phyloP scores from a whole-genome alignment of 2,797 vertebrate species.

The Pseudochirops corinnae region DNA sequence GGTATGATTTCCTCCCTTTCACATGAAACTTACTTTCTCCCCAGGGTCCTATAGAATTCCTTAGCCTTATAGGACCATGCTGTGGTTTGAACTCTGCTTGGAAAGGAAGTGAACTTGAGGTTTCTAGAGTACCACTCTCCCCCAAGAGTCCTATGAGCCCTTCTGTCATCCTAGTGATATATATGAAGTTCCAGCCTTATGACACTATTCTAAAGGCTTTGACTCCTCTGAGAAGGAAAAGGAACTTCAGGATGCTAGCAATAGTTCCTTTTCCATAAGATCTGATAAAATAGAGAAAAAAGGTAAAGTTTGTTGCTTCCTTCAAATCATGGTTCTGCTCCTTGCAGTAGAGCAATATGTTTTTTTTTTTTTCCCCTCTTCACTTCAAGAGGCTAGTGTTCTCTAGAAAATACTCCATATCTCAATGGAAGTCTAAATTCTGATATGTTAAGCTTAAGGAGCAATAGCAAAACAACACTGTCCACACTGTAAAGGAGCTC shows the following conservation, averaged over 20 bases:
- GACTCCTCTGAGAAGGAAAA: background rate
- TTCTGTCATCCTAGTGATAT: background rate
- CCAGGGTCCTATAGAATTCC: background rate
- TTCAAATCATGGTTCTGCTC: background rate
- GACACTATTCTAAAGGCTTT: background rate
- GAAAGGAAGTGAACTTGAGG: background rate
- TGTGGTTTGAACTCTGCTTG: background rate
- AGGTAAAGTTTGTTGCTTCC: background rate
- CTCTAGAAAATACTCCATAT: background rate
- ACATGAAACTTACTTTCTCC: background rate
- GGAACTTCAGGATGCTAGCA: background rate
- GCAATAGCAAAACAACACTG: background rate
- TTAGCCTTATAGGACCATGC: background rate
- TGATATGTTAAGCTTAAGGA: background rate
- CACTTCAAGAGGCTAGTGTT: background rate
- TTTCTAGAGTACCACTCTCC: background rate
- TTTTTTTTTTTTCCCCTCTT: background rate
- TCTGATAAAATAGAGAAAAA: background rate
- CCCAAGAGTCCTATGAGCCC: background rate
- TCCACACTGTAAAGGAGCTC: background rate
- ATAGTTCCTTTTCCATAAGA: background rate
- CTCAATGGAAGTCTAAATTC: background rate
- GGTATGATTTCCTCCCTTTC: background rate
- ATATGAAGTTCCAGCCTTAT: background rate
- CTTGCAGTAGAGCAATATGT: background rate